These are phyloP conservation scores for Trichonephila inaurata DNA, from an alignment of 1,140 invertebrate genomes.

Conservation along the genomic window DNA sequence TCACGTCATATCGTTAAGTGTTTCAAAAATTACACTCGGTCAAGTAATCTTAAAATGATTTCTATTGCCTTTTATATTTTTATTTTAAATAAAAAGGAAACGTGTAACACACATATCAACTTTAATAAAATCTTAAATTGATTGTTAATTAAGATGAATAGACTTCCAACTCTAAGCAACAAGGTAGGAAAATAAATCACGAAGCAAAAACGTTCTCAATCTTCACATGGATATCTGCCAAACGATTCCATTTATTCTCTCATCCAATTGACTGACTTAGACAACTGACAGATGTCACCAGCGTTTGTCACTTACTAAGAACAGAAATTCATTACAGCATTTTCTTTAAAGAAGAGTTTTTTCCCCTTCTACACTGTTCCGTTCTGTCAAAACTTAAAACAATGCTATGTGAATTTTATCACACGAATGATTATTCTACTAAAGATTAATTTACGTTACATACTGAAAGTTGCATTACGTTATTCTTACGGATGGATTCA, in stretches of 20 bases:
- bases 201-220: conserved; percentile 17
- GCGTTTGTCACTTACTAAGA: conserved; percentile 38
- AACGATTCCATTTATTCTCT: conserved; percentile 26
- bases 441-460: no score
- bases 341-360: not conserved
- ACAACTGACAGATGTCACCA: conserved; percentile 38
- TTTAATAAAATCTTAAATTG: not conserved
- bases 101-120: no score
- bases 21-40: no score
- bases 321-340: not conserved
- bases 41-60: no score
- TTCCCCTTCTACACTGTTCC: no score
- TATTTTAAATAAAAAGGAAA: no score
- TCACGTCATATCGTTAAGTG: no score
- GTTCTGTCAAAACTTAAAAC: not conserved
- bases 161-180: no score
- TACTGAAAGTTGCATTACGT: no score
- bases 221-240: conserved; percentile 21
- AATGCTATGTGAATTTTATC: not conserved
- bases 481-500: no score
- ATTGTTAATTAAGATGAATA: conserved; percentile 29
- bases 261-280: conserved; percentile 22
- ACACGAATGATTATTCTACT: not conserved
- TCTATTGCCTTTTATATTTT: no score
- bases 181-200: not conserved